Percentiles rank a stretch among this genome's conserved stretches.
Conservation (phyloP, 2,888 invertebrate species). For the Sepioteuthis lessoniana region DNA sequence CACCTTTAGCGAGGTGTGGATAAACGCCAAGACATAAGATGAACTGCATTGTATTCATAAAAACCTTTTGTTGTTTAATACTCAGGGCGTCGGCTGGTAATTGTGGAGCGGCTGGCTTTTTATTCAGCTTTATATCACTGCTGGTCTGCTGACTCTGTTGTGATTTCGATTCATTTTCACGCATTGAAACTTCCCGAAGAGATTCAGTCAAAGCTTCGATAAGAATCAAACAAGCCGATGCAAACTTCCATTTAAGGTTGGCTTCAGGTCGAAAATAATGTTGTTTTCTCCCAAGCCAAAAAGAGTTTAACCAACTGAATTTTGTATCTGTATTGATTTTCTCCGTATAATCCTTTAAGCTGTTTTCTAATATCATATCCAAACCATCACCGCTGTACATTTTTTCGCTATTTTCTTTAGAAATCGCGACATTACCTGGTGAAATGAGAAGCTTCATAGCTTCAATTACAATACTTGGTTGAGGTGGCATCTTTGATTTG, state of each 20-base stretch:
- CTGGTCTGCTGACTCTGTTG: constrained; percentile 51
- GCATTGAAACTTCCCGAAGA: constrained; percentile 49
- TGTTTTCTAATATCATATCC: constrained; percentile 43
- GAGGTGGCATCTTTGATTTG: neutral
- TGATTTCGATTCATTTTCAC: neutral
- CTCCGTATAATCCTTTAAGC: neutral
- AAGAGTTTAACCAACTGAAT: neutral
- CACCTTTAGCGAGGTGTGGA: constrained; percentile 81
- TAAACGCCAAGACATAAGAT: constrained; percentile 81
- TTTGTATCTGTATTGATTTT: constrained; percentile 38
- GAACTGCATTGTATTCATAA: constrained; percentile 81
- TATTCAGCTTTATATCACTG: constrained; percentile 35
- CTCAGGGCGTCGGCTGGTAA: constrained; percentile 77
- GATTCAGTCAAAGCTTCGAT: constrained; percentile 55
- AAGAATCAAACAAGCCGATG: constrained; percentile 56
- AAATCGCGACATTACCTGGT: neutral
- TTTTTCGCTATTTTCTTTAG: neutral
- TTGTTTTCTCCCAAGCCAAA: neutral
- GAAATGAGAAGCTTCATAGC: constrained; percentile 39
- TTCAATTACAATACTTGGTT: neutral
- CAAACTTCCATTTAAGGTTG: constrained; percentile 58
- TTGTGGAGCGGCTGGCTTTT: constrained; percentile 56
- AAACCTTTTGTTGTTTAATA: constrained; percentile 81
- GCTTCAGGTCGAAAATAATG: constrained; percentile 24
- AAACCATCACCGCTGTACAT: neutral